Conservation (phyloP, 2,113 vertebrate species). For the Zapornia atra region DNA sequence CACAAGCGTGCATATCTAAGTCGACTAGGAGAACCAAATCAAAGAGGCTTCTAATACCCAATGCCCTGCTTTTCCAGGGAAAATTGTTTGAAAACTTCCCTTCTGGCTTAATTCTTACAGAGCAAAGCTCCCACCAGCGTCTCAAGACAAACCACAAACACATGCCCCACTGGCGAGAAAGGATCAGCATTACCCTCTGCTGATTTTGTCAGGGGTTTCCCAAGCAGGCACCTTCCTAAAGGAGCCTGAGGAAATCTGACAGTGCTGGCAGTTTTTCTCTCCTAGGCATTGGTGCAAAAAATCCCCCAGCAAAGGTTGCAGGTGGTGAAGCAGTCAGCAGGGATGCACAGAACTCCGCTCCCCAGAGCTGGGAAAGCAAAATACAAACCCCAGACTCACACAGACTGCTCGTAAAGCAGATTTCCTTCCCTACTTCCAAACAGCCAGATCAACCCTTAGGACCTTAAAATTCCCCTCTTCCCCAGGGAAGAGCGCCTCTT, state of each 20-base stretch:
- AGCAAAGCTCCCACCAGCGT: not conserved
- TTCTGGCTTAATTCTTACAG: not conserved
- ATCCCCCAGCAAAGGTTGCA: not conserved
- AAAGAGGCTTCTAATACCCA: not conserved
- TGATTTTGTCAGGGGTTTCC: not conserved
- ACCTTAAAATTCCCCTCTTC: not conserved
- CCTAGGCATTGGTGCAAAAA: not conserved
- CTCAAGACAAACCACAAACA: not conserved
- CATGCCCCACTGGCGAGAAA: not conserved
- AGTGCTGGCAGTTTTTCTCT: not conserved
- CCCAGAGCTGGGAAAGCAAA: not conserved
- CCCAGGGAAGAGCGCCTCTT: not conserved
- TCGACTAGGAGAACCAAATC: not conserved
- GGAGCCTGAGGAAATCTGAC: not conserved
- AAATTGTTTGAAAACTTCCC: not conserved
- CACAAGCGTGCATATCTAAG: rapidly evolving
- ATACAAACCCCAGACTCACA: not conserved
- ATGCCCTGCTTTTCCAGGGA: not conserved
- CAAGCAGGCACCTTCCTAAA: not conserved
- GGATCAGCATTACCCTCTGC: not conserved
- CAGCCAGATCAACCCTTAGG: not conserved
- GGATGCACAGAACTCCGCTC: not conserved
- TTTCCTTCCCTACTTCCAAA: not conserved
- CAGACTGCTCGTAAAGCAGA: not conserved
- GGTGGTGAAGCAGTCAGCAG: not conserved